Conservation (phyloP, 2,797 vertebrate genomes). For the Melanotaenia nigrans region DNA sequence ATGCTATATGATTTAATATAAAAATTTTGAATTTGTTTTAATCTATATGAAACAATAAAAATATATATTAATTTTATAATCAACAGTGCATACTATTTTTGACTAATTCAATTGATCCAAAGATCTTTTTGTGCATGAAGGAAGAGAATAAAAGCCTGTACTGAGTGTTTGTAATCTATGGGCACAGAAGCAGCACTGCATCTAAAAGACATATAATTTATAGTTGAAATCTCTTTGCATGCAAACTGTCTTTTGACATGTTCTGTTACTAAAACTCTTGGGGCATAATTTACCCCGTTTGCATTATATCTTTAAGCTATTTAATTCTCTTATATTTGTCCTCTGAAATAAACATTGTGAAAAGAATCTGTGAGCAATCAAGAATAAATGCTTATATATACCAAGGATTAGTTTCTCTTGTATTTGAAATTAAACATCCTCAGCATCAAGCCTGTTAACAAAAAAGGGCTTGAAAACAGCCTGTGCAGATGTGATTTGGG, state of each 20-base stretch:
- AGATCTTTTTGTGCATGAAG: background rate
- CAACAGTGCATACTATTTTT: background rate
- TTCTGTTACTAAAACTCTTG: background rate
- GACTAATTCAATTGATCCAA: background rate
- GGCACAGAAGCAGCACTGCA: background rate
- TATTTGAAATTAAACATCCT: slow-evolving; percentile 25
- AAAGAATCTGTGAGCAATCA: slow-evolving; percentile 20
- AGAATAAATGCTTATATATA: slow-evolving; percentile 20
- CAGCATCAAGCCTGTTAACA: slow-evolving; percentile 18
- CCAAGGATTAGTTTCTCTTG: slow-evolving; percentile 1
- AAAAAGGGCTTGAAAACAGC: slow-evolving; percentile 21
- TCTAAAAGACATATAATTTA: background rate
- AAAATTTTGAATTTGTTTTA: no score
- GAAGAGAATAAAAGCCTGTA: background rate
- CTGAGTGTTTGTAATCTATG: background rate
- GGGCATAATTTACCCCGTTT: no score
- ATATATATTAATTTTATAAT: no score
- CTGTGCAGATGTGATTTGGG: slow-evolving; percentile 38
- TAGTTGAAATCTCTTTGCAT: background rate
- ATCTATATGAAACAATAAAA: no score
- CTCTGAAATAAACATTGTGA: slow-evolving; percentile 10
- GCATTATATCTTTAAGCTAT: no score
- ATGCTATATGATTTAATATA: no score
- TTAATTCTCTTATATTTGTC: slow-evolving; percentile 2
- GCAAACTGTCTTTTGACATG: background rate